Evolutionary conservation across 2,888 invertebrate species (phyloP), one percentile per base, ranked within the genome.

Genomic region (Stomorhina lunata): DNA sequence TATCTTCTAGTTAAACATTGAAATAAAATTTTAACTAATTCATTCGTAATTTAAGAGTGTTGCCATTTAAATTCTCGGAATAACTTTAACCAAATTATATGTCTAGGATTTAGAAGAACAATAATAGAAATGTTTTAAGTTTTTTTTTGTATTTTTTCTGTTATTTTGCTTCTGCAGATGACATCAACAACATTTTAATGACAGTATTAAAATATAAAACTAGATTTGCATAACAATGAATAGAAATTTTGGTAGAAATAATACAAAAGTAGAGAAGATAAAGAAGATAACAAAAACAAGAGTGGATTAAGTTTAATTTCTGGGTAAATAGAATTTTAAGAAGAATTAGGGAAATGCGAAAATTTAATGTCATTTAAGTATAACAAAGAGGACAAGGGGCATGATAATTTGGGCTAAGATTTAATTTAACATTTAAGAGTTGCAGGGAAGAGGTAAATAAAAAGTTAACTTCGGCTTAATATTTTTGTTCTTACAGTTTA

Each of bases 161-260:
- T 53, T 32, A 6, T 32, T 32, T 32, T 32, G 32, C 4, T 9
- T 4, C 9, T 27, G 7, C 25, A 17, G 12, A 50, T 25, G 32
- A 72, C 66, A 84, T 85, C 85, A 86, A 76, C 85, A 85, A 85
- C 85, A 86, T 86, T 86, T 86, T 86, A 87, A 88, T 87, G 87
- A 86, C 79, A 86, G 84, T 80, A 85, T 86, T 86, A 86, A 87
- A 87, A 87, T 87, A 57, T 59, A 85, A 79, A 81, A 83, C 85
- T 85, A 86, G 88, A 90, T 90, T 90, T 90, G 90, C 88, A 90
- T 90, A 88, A 87, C 86, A 89, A 90, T 89, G 89, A 88, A 86
- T 87, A 87, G 85, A 86, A 87, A 84, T 2, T 29, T 37, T 22
- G 3, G 20, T 55, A 45, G 6, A 15, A 20, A 10, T n/a, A 40